Evolutionary conservation across 2,113 vertebrate species (phyloP), one percentile per base, ranked within the genome.

Genomic region (Myrmophylax atrothorax): DNA sequence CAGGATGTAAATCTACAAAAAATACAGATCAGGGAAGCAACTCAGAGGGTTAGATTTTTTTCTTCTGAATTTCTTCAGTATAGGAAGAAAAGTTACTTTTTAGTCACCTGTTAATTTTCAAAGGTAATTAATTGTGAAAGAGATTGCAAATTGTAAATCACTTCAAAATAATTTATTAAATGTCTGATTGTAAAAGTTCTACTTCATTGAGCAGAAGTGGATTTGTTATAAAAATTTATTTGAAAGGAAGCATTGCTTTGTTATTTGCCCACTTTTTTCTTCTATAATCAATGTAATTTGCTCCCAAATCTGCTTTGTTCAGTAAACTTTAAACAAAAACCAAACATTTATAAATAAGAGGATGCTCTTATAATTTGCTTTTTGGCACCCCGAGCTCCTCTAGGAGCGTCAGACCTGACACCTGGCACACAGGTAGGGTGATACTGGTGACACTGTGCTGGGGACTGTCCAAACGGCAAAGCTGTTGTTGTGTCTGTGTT

Each of bases 111-210:
- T 37, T 78, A 28, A 6, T 60, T 84, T 73, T 81, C 50, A 14
- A 59, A 74, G 23, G 31, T 56, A 82, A 20, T 42, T 49, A 56
- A 28, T 67, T 62, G 12, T 78, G 33, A 14, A 60, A 89, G 18
- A n/a, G 23, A 77, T 49, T n/a, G 25, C 0, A 0, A 68, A 46
- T 31, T 84, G 33, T 76, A 69, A 42, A 59, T 56, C 5, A 15
- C 10, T 44, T 72, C 22, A 58, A 53, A 77, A 49, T 95, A 56
- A 53, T 73, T 35, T 31, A 15, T 62, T 73, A 86, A 83, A 26
- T 29, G 4, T 16, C 9, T 75, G 22, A 3, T 59, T 70, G 31
- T 63, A 68, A 23, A 40, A 26, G 14, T 87, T 64, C 53, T 62
- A 35, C 47, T 90, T 59, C 68, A 60, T 88, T 86, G 26, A 53